Percentiles rank a stretch among this genome's conserved stretches.
Conservation (phyloP, 2,888 invertebrate genomes). For the Cantharis rufa region DNA sequence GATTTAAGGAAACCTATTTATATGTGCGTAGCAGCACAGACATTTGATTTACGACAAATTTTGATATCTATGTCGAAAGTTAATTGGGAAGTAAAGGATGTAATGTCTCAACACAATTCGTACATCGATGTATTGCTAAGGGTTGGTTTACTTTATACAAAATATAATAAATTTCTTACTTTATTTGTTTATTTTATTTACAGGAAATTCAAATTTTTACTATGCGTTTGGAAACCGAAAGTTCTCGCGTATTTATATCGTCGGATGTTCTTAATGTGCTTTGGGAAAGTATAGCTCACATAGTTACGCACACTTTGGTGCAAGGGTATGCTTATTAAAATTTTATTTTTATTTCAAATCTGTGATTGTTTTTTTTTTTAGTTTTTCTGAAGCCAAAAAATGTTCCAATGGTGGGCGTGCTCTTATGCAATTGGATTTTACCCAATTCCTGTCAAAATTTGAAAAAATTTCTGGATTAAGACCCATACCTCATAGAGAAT, state of each 20-base stretch:
- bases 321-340: slow-evolving; percentile 71
- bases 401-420: slow-evolving; percentile 96
- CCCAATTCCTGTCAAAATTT: slow-evolving; percentile 88
- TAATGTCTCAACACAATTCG: slow-evolving; percentile 90
- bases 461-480: slow-evolving; percentile 83
- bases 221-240: slow-evolving; percentile 74
- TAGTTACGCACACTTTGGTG: slow-evolving; percentile 84
- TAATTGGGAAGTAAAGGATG: slow-evolving; percentile 93
- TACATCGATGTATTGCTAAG: slow-evolving; percentile 80
- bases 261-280: slow-evolving; percentile 69
- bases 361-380: slow-evolving; percentile 37
- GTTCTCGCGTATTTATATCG: slow-evolving; percentile 72
- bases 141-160: slow-evolving; percentile 51
- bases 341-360: neutral
- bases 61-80: slow-evolving; percentile 88
- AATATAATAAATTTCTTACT: neutral
- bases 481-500: slow-evolving; percentile 85
- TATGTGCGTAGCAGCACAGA: slow-evolving; percentile 80
- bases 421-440: slow-evolving; percentile 96
- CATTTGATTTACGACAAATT: slow-evolving; percentile 77
- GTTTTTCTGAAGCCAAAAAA: slow-evolving; percentile 87
- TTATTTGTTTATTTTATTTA: slow-evolving; percentile 29
- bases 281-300: slow-evolving; percentile 88
- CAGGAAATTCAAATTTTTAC: slow-evolving; percentile 78
- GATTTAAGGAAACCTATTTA: slow-evolving; percentile 86